These are phyloP conservation scores for Danio aesculapii DNA, from an alignment of 2,797 vertebrate species.

Conservation along the genomic window DNA sequence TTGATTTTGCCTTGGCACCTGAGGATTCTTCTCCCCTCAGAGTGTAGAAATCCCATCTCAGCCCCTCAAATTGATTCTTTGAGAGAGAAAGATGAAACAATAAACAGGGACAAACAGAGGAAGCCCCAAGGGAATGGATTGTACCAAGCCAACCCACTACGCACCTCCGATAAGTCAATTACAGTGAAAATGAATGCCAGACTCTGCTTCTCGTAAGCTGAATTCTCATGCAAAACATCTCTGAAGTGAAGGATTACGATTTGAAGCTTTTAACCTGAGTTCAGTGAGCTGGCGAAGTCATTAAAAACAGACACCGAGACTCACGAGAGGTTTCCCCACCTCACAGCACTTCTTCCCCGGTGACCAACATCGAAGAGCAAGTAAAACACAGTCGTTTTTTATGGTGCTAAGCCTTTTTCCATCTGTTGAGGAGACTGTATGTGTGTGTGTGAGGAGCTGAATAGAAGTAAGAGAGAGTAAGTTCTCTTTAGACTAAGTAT, in stretches of 20 bases:
- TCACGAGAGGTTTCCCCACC: conserved; percentile 17
- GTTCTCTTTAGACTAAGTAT: conserved; percentile 20
- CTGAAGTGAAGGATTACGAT: conserved; percentile 5
- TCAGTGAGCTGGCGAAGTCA: conserved; percentile 42
- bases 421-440: conserved; percentile 42
- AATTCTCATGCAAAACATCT: conserved; percentile 35
- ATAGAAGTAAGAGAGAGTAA: conserved; percentile 8
- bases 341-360: conserved; percentile 37
- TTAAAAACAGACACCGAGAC: conserved; percentile 22
- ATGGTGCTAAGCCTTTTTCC: conserved; percentile 39
- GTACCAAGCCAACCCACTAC: conserved; percentile 2
- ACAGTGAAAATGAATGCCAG: conserved; percentile 9
- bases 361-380: conserved; percentile 49
- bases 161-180: conserved; percentile 14
- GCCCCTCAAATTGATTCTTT: conserved; percentile 46
- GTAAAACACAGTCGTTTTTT: conserved; percentile 36
- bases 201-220: not conserved
- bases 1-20: conserved; percentile 44
- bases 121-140: conserved; percentile 33
- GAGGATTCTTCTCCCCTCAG: conserved; percentile 13
- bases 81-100: conserved; percentile 40
- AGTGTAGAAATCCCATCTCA: conserved; percentile 37
- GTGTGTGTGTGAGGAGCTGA: not conserved
- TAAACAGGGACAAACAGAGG: conserved; percentile 43
- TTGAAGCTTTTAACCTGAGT: conserved; percentile 29